Evolutionary conservation across 2,888 invertebrate genomes (phyloP), one percentile per base, ranked within the genome.

Genomic region (Protophormia terraenovae): DNA sequence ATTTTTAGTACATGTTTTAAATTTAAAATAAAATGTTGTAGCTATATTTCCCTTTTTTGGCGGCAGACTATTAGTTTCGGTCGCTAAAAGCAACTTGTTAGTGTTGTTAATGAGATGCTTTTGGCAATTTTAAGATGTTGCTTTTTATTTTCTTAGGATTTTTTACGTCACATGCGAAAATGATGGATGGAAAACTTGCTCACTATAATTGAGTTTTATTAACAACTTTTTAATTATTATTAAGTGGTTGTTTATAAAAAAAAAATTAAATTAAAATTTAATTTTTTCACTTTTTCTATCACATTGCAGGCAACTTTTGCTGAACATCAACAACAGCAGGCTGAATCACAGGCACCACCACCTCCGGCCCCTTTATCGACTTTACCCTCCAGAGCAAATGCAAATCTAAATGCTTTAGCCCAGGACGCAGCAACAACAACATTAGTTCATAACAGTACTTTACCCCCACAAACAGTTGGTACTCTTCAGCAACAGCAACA

Each of bases 231-330:
- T 82, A 84, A 73, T 69, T 66, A 66, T 58, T 41, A 58, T 75
- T 71, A 64, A 79, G 55, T 66, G 47, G 53, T 72, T 55, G 22
- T 29, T 32, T n/a, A 58, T 16, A 8, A 32, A 77, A 66, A 47
- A 8, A 32, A 77, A 66, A 47, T 62, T 47, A 41, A 47, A 66
- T 81, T 29, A 67, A 38, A 38, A 14, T 2, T 24, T 16, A 7
- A 47, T 32, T 78, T 58, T 41, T 38, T 62, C 14, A 14, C 1
- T 12, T 81, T 66, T 16, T 62, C 75, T 62, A 53, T 76, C 10
- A 35, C n/a, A 16, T 83, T 79, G 50, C 87, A 91, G 90, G 87
- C 90, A 87, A 88, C 89, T 87, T 90, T 91, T 82, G 87, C 87
- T 86, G 90, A 90, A 89, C 90, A 89, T 88, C 91, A 90, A 87